Evolutionary conservation across 2,113 vertebrate genomes (phyloP), one percentile per base, ranked within the genome.

Genomic region (Hystrix cristata): DNA sequence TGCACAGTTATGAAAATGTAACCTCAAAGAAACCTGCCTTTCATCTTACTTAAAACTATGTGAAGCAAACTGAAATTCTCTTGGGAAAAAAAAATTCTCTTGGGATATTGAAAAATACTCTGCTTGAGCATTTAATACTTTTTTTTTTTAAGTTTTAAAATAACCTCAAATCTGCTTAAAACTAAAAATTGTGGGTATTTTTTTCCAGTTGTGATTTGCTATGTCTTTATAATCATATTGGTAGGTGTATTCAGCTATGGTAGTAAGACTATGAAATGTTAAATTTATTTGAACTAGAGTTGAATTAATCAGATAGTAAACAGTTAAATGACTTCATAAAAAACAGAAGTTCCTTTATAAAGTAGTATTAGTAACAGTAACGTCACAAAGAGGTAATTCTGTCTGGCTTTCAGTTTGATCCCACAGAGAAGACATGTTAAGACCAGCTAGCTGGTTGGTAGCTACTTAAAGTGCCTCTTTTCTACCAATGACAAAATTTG

Each of bases 21-120:
- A 65, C 31, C 38, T 62, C 59, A 53, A 27, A 83, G 60, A 83
- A 88, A 62, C 2, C 7, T 85, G 27, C 31, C 7, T 55, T 76
- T 74, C 72, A 51, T 84, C 46, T 84, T 90, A 57, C 62, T 23
- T 91, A 87, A 93, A 60, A 19, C 43, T 19, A 1, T 51, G 57
- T 94, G 46, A 93, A 59, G 19, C 67, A 81, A 95, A 71, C 84
- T 76, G 4, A 81, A 86, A 81, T 92, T 89, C 62, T 96, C 46
- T 90, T 87, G 48, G 1, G 31, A 51, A 38, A 38, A 38, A 38
- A 38, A 81, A 86, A 81, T 92, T 89, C 62, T 96, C 46, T 90
- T 87, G 48, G 1, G 31, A 51, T 79, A 51, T 71, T 93, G 67
- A 72, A 87, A 62, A 53, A 27, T 5, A 57, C 64, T 69, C 4